Conservation (phyloP, 2,113 vertebrate species). For the Turdus rufiventris region DNA sequence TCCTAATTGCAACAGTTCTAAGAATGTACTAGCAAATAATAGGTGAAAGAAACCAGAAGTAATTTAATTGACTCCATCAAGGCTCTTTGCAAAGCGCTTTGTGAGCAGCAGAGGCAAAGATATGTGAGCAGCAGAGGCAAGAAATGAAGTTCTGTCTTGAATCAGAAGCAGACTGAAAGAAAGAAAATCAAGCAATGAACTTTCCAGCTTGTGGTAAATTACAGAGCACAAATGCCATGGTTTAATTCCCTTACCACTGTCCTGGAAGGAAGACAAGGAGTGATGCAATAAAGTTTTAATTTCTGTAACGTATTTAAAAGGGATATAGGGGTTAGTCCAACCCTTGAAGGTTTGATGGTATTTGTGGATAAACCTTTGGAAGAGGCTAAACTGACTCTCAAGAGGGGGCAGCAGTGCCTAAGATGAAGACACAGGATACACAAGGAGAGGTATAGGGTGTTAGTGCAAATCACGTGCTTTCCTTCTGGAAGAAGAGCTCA, state of each 20-base stretch:
- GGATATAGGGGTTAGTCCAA: neutral
- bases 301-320: neutral
- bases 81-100: neutral
- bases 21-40: neutral
- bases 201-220: neutral
- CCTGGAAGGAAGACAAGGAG: neutral
- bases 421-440: neutral
- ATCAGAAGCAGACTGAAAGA: neutral
- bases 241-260: neutral
- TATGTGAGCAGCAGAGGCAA: neutral
- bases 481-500: neutral
- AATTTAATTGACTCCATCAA: neutral
- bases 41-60: slow-evolving; percentile 21
- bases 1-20: neutral
- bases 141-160: neutral
- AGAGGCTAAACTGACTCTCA: neutral
- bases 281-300: neutral
- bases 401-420: neutral
- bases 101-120: neutral
- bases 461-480: neutral
- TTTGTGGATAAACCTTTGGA: neutral
- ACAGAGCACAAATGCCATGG: neutral
- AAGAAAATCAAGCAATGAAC: neutral
- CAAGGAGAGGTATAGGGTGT: neutral
- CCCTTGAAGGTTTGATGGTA: neutral